These are phyloP conservation scores for Platycercus adscitus DNA, from an alignment of 2,113 vertebrate species.

Conservation along the genomic window DNA sequence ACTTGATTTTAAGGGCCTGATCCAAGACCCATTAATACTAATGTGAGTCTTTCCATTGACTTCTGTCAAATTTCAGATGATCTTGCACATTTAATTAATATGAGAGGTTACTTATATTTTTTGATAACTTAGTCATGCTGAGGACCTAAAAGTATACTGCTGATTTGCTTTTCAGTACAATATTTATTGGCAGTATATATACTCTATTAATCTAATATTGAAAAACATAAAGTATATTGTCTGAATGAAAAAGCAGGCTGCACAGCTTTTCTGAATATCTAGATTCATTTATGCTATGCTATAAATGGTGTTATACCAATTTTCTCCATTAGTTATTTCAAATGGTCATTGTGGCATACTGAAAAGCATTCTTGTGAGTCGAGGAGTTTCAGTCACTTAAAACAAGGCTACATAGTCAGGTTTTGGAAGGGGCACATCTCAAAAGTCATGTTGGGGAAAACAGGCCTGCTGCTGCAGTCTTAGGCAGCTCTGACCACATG, in stretches of 20 bases:
- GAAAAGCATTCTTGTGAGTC: not conserved
- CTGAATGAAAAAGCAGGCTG: not conserved
- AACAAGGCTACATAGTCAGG: rapidly evolving
- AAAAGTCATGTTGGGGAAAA: not conserved
- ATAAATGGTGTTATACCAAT: not conserved
- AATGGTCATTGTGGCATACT: not conserved
- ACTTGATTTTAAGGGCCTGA: not conserved
- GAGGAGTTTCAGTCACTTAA: not conserved
- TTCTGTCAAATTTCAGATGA: not conserved
- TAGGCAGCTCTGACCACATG: rapidly evolving
- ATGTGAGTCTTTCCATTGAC: not conserved
- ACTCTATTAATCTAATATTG: not conserved
- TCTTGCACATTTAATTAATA: not conserved
- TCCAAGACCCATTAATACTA: not conserved
- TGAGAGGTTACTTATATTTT: not conserved
- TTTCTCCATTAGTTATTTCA: not conserved
- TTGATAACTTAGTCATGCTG: not conserved
- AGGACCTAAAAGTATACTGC: not conserved
- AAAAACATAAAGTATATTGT: not conserved
- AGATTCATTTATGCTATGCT: not conserved
- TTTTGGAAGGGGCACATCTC: not conserved
- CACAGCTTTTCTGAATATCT: not conserved
- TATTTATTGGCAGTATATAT: not conserved
- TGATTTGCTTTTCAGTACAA: not conserved
- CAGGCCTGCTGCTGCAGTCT: not conserved